Base-by-base conservation (phyloP, 2,888 invertebrate species). In the Listrodromus nycthemerus region DNA sequence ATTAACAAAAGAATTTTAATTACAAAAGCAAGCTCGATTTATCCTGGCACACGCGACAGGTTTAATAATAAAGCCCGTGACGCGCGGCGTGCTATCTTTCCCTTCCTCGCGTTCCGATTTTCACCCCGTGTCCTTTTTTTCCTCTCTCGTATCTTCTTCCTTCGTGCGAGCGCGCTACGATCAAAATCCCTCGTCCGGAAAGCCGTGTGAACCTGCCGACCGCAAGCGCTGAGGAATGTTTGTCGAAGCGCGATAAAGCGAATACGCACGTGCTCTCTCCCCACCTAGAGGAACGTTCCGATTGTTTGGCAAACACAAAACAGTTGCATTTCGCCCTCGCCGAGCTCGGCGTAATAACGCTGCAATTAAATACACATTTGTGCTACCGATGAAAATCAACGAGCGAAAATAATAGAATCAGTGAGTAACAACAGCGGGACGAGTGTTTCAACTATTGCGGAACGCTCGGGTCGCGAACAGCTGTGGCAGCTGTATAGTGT, bases 51-150 rank as follows among this genome's bases (percentile, higher is more conserved):
- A 52, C 65, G 48, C 30, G 30, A 73, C 58, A 71, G n/a, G 66
- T 71, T 80, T 83, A 83, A 83, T 83, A 83, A 83, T 83, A 83
- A 76, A 83, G 50, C 45, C 33, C 45, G 71, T 70, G 66, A 65
- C 66, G 80, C 73, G 65, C 48, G 33, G 13, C 45, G 27, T 37
- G 67, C 37, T 48, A 19, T 73, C 61, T n/a, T 41, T 37, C 27
- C 30, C 13, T 33, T 48, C 55, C 63, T 19, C 48, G 37, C 55
- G 41, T 74, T 30, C 58, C 37, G 33, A 69, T 58, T 63, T 45
- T 66, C 80, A 55, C 83, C 41, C 52, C 65, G 50, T 58, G 50
- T 37, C 67, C 50, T 74, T 21, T 16, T 37, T 65, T 69, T 73
- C 48, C 10, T 66, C 66, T 50, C 24, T 48, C 16, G 37, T 45